phyloP scores from a whole-genome alignment of 2,113 vertebrate genomes.

The Gyps fulvus region DNA sequence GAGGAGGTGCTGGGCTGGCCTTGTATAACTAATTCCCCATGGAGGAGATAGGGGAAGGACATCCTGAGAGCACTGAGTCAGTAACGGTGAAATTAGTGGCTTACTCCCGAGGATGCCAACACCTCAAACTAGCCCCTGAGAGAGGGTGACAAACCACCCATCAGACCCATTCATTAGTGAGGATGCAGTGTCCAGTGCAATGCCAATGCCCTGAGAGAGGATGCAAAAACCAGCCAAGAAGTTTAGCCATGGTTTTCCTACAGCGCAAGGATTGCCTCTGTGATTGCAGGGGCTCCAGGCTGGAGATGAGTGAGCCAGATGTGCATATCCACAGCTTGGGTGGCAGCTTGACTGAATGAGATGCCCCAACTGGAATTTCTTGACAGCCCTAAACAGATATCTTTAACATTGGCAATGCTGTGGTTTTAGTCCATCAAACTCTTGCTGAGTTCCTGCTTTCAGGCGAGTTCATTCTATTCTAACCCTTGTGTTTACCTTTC shows the following conservation, averaged over 20 bases:
- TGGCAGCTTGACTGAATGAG: neutral
- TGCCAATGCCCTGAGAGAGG: neutral
- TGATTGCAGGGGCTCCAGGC: neutral
- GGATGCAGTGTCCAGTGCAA: neutral
- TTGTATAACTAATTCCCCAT: neutral
- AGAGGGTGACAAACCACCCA: rapidly evolving
- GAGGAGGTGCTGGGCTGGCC: neutral
- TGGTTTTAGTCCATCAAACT: neutral
- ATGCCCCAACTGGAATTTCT: neutral
- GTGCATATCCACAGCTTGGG: neutral
- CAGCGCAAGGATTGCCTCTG: neutral
- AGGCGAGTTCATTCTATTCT: neutral
- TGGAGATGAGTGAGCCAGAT: neutral
- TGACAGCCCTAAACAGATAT: neutral
- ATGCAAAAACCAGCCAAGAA: neutral
- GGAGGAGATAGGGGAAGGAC: neutral
- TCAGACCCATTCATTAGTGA: neutral
- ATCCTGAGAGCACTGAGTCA: neutral
- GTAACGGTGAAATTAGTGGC: neutral
- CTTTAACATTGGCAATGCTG: neutral
- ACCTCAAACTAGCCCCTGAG: neutral
- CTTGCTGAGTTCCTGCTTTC: neutral
- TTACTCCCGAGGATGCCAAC: neutral
- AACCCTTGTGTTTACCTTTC: neutral
- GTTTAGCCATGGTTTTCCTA: neutral